Percentiles rank a stretch among this genome's conserved stretches.
phyloP scores from a whole-genome alignment of 2,113 vertebrate species.

The Panthera uncia region DNA sequence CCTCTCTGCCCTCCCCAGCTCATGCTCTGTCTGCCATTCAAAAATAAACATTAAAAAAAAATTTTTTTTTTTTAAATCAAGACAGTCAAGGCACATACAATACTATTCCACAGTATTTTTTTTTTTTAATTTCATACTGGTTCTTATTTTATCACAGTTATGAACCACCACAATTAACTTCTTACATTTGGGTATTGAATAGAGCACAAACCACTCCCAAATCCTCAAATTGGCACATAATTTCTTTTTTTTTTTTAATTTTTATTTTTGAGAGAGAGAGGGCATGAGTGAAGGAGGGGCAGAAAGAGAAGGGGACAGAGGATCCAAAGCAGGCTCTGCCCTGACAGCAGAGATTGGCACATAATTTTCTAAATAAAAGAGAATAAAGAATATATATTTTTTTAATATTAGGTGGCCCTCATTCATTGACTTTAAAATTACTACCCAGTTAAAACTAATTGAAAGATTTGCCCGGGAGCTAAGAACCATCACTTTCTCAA shows the following conservation, averaged over 20 bases:
- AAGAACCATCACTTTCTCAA: background rate
- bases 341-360: background rate
- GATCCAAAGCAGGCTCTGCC: too few relatives aligned
- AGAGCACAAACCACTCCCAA: constrained; percentile 4
- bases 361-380: constrained; percentile 36
- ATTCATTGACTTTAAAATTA: constrained; percentile 24
- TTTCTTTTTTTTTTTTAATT: background rate
- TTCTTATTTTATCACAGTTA: constrained; percentile 9
- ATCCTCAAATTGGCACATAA: background rate
- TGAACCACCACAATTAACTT: background rate
- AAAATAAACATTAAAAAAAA: constrained; percentile 31
- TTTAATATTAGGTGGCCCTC: background rate
- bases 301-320: too few relatives aligned
- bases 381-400: background rate
- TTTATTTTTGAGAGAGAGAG: too few relatives aligned
- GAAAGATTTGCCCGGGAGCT: background rate
- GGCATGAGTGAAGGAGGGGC: too few relatives aligned
- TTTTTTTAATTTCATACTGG: background rate
- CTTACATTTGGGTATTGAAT: background rate
- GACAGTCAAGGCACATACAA: background rate
- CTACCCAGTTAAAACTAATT: background rate
- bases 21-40: background rate
- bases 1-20: too few relatives aligned
- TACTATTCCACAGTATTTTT: background rate
- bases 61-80: background rate